Percentiles rank a stretch among this genome's conserved stretches.
phyloP scores from a whole-genome alignment of 2,113 vertebrate genomes.

The Drymodes brunneopygia region DNA sequence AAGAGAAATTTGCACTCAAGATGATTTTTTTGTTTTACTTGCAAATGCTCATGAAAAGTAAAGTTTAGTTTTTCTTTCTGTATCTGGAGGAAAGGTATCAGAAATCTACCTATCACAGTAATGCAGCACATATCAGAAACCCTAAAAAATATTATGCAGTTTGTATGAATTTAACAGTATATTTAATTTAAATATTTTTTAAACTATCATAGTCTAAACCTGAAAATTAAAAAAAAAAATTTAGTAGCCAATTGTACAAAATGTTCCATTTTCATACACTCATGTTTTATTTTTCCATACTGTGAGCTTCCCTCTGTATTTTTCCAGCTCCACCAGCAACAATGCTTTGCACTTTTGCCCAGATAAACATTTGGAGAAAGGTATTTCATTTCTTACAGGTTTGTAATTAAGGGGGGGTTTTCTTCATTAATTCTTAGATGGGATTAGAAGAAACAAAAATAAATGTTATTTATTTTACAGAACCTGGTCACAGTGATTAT shows the following conservation, averaged over 20 bases:
- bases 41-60: not conserved
- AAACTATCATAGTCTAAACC: not conserved
- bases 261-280: not conserved
- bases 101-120: not conserved
- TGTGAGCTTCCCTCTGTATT: not conserved
- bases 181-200: not conserved
- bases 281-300: not conserved
- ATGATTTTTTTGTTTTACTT: not conserved
- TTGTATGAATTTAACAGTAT: not conserved
- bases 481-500: not conserved
- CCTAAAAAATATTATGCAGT: not conserved
- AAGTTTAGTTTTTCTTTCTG: not conserved
- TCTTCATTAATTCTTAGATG: not conserved
- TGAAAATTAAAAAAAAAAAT: not conserved
- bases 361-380: not conserved
- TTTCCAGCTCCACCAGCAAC: not conserved
- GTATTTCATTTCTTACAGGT: not conserved
- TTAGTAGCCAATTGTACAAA: not conserved
- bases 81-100: not conserved
- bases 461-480: not conserved
- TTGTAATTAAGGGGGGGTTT: not conserved
- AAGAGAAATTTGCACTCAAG: not conserved
- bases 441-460: not conserved
- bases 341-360: not conserved
- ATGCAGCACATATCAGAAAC: not conserved